Evolutionary conservation across 1,140 invertebrate genomes (phyloP).

Genomic region (Saccostrea cuccullata): DNA sequence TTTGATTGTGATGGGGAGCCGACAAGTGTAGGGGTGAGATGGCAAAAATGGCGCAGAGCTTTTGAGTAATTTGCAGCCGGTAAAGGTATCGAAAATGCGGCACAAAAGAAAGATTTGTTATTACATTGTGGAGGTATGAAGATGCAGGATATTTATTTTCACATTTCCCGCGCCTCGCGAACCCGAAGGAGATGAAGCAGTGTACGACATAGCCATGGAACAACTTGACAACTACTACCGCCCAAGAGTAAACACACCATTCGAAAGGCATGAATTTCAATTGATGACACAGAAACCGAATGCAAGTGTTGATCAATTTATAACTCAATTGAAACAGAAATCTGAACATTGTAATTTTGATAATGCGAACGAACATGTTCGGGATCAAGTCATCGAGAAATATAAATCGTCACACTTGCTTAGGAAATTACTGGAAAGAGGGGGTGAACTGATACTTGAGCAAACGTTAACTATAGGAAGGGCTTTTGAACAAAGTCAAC

Average conservation of each 20-base stretch:
- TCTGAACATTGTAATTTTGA: constrained; percentile 52
- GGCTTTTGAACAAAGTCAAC: no score
- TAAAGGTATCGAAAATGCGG: neutral
- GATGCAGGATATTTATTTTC: constrained; percentile 17
- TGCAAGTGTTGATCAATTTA: constrained; percentile 34
- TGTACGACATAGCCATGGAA: no score
- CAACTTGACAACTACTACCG: no score
- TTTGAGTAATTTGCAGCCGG: neutral
- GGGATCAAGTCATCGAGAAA: constrained; percentile 54
- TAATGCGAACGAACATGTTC: no score
- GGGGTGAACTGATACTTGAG: constrained; percentile 38
- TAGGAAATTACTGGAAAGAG: constrained; percentile 39
- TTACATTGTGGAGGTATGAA: no score
- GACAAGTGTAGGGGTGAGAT: no score
- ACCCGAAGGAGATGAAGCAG: neutral
- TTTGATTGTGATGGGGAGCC: no score
- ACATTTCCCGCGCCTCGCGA: neutral
- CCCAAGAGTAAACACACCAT: neutral
- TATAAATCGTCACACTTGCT: no score
- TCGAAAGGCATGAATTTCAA: constrained; percentile 34
- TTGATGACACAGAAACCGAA: no score
- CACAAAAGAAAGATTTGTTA: neutral
- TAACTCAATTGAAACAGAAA: constrained; percentile 35
- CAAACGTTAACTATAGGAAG: constrained; percentile 22
- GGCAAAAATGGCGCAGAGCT: neutral